Base-by-base conservation (phyloP, 2,888 invertebrate genomes). In the Julus scandinavius region DNA sequence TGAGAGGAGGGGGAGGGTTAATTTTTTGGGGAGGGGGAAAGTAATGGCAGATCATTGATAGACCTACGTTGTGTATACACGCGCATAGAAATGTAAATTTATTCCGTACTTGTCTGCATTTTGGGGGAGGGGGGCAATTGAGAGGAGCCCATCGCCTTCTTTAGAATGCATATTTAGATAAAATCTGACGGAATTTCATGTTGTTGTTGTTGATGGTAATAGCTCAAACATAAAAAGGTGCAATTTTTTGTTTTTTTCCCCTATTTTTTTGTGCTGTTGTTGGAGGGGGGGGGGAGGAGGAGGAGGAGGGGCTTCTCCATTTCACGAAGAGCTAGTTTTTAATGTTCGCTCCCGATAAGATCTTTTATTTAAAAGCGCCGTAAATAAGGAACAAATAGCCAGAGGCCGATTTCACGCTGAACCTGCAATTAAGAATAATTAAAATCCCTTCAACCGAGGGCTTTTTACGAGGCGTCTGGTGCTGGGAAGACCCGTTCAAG, bases 401-500 rank as follows among this genome's bases (percentile, higher is more conserved):
- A 85, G 49, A 1, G 87, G 87, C 87, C 15, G 40, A 87, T 87
- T 87, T 87, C 87, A 87, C 87, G 49, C 87, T 40, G 50, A 87
- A 63, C 87, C 87, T 87, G 87, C 49, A 87, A 87, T 87, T 87
- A 87, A 87, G 72, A 80, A 87, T 87, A 87, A 87, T 87, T 87
- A 87, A 87, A 87, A 80, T 40, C 72, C 29, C 72, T 72, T 72
- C 20, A 29, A 45, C 41, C 20, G 29, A 72, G 72, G 29, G 72
- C 5, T 50, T 87, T 87, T 85, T 72, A 72, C n/a, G 72, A n/a
- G 72, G 29, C 41, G 41, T 45, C 41, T 45, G 41, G 41, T 5
- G 41, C 72, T 72, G 20, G 72, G 29, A 29, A 29, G 72, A 72
- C 72, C 72, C n/a, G 29, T 72, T 72, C 29, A 29, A 72, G 20